Conservation (phyloP, 2,888 invertebrate genomes). For the Tigriopus californicus region DNA sequence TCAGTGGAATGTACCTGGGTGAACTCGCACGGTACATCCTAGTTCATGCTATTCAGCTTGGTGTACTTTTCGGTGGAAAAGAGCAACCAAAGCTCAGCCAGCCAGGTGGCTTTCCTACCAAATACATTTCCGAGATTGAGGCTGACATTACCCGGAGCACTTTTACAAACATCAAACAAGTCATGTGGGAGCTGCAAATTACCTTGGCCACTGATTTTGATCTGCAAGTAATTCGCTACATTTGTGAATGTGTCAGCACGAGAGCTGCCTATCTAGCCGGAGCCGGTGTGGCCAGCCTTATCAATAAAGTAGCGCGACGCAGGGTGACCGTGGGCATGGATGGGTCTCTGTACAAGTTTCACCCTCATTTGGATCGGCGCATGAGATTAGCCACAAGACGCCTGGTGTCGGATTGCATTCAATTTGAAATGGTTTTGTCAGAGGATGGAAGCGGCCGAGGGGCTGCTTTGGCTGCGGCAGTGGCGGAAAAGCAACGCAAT, state of each 20-base stretch:
- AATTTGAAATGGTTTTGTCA: neutral
- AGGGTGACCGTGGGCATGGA: constrained; percentile 1
- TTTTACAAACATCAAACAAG: no score
- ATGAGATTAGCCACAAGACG: neutral
- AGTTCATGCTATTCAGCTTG: neutral
- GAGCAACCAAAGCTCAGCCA: neutral
- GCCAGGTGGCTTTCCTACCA: no score
- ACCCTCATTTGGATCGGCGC: neutral
- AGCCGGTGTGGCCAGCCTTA: neutral
- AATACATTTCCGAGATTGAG: no score
- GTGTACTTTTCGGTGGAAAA: neutral
- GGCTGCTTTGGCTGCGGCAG: no score
- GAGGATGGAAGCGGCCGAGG: neutral
- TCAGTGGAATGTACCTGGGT: constrained; percentile 4
- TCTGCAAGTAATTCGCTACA: neutral
- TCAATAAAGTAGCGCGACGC: neutral
- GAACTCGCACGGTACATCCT: constrained; percentile 3
- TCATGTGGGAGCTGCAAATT: no score
- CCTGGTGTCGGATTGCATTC: neutral
- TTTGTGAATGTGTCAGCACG: neutral
- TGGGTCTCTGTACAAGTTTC: neutral
- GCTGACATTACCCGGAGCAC: no score
- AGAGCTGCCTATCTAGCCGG: neutral
- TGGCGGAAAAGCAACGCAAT: no score
- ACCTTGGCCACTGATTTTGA: neutral